Evolutionary conservation across 2,113 vertebrate genomes (phyloP).

Genomic region (Proterorhinus semilunaris): DNA sequence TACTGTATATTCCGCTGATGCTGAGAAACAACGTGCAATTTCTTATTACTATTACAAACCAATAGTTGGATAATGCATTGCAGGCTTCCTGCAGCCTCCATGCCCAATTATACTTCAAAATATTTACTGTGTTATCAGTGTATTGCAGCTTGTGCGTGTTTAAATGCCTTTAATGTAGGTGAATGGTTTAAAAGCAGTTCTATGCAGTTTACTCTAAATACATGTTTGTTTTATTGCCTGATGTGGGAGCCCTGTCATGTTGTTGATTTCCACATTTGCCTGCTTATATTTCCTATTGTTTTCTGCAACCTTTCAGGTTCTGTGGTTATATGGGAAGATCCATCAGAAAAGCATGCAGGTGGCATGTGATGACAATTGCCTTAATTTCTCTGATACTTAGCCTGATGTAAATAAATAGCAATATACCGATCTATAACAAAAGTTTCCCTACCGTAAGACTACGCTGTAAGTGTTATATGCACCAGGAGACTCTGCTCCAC

Average conservation of each 20-base stretch:
- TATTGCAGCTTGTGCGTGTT: conserved; percentile 67
- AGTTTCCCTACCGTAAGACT: conserved; percentile 6
- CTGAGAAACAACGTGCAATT: background rate
- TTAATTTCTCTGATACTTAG: conserved; percentile 11
- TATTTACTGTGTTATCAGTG: conserved; percentile 9
- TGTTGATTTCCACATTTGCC: conserved; percentile 16
- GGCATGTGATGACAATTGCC: background rate
- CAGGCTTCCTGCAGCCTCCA: background rate
- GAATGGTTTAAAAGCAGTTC: conserved; percentile 36
- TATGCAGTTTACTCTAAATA: conserved; percentile 15
- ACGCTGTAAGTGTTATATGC: conserved; percentile 33
- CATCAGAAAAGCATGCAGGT: conserved; percentile 52
- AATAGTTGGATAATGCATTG: background rate
- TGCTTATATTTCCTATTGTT: conserved; percentile 27
- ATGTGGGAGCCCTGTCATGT: background rate
- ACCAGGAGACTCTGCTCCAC: conserved; percentile 39
- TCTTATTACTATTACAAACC: background rate
- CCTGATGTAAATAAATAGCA: background rate
- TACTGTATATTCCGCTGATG: background rate
- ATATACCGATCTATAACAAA: background rate
- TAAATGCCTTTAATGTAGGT: conserved; percentile 52
- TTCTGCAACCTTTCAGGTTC: conserved; percentile 9
- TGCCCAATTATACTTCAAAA: too few relatives aligned
- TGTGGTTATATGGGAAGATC: conserved; percentile 31
- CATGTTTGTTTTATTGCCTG: background rate